phyloP scores from a whole-genome alignment of 2,113 vertebrate species.

The Aptenodytes forsteri region DNA sequence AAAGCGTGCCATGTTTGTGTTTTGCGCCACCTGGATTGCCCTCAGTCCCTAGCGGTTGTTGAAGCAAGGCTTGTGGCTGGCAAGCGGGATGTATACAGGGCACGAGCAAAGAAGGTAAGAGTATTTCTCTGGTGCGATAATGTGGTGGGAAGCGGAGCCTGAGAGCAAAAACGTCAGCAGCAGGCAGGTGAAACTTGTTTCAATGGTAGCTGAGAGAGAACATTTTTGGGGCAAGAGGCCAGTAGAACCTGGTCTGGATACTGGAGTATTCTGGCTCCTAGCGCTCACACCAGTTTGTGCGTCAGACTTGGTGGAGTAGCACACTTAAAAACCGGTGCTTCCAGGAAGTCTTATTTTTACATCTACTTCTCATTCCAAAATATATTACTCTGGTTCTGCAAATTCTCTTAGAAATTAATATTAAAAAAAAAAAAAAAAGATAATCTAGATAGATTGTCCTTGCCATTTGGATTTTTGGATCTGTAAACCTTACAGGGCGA shows the following conservation, averaged over 20 bases:
- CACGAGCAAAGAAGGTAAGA: background rate
- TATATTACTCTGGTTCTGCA: background rate
- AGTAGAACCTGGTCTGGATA: background rate
- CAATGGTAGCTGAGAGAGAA: background rate
- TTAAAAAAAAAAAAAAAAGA: background rate
- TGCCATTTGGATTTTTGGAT: background rate
- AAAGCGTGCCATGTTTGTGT: rapidly evolving
- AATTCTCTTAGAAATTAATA: background rate
- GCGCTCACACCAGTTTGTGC: background rate
- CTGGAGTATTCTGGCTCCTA: background rate
- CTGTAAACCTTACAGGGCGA: background rate
- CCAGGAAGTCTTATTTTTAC: background rate
- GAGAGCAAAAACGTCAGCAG: background rate
- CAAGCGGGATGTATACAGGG: background rate
- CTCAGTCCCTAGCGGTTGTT: background rate
- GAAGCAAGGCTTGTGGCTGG: background rate
- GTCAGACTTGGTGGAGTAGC: background rate
- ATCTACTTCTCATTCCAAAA: background rate
- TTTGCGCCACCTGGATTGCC: background rate
- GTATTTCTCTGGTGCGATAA: rapidly evolving
- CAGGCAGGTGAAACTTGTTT: background rate
- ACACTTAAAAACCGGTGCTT: background rate
- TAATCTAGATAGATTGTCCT: background rate
- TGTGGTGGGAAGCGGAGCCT: background rate
- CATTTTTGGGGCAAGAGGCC: too few relatives aligned